Evolutionary conservation across 2,113 vertebrate genomes (phyloP).

Genomic region (Sciurus niger): DNA sequence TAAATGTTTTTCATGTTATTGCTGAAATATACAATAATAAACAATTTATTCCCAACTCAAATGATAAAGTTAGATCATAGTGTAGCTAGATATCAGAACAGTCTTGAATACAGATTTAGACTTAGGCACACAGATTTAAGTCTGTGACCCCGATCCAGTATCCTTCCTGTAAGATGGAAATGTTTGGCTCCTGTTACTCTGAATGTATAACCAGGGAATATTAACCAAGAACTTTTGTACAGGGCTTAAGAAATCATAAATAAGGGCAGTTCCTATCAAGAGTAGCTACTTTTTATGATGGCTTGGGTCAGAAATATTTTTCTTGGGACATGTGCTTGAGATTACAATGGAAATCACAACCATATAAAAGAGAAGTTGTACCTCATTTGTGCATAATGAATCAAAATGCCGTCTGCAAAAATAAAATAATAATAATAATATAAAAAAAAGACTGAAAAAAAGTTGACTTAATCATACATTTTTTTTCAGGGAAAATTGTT

Average conservation of each 20-base stretch:
- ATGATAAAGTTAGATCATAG: background rate
- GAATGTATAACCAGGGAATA: background rate
- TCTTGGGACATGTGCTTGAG: background rate
- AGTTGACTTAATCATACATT: background rate
- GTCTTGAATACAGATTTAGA: background rate
- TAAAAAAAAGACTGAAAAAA: background rate
- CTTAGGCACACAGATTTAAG: background rate
- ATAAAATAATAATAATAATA: no score
- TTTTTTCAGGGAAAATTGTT: background rate
- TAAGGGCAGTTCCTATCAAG: background rate
- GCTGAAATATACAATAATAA: background rate
- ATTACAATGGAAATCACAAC: background rate
- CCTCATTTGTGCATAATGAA: no score
- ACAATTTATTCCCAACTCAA: background rate
- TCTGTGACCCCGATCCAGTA: background rate
- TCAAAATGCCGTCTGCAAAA: no score
- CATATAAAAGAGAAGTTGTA: no score
- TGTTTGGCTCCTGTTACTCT: background rate
- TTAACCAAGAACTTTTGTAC: background rate
- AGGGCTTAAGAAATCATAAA: background rate
- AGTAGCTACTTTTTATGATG: background rate
- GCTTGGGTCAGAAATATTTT: background rate
- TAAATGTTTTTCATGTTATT: background rate
- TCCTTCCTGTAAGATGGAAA: background rate
- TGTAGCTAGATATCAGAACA: background rate